phyloP scores from a whole-genome alignment of 2,113 vertebrate genomes.

The Oncorhynchus mykiss region DNA sequence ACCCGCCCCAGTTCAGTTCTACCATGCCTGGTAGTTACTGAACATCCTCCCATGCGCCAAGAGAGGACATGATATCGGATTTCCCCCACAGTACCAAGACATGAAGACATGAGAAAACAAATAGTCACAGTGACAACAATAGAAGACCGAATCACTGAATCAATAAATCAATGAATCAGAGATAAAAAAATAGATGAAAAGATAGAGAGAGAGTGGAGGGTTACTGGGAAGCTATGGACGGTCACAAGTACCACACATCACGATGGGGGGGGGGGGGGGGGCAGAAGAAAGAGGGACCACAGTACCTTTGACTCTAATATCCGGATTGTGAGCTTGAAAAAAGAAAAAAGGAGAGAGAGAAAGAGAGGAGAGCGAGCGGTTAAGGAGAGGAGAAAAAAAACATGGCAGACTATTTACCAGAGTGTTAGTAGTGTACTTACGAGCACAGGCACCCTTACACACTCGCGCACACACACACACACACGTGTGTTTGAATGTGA shows the following conservation, averaged over 20 bases:
- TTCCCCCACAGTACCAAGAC: background rate
- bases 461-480: background rate
- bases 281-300: constrained; percentile 78
- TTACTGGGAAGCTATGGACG: background rate
- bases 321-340: constrained; percentile 96
- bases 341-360: constrained; percentile 44
- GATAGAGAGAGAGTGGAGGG: background rate
- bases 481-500: no score
- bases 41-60: background rate
- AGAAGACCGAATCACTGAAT: background rate
- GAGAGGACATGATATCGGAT: background rate
- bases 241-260: constrained; percentile 6
- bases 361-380: constrained; percentile 64
- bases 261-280: background rate
- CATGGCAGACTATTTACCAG: background rate
- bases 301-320: constrained; percentile 99
- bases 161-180: background rate
- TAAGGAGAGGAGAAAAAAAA: constrained; percentile 64
- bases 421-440: background rate
- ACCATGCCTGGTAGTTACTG: background rate
- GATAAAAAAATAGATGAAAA: background rate
- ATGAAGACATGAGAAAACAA: background rate
- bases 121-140: background rate
- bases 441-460: constrained; percentile 7
- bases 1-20: background rate